Percentiles rank a stretch among this genome's conserved stretches.
These are phyloP conservation scores for Oxyruncus cristatus DNA, from an alignment of 2,113 vertebrate genomes.

Conservation along the genomic window DNA sequence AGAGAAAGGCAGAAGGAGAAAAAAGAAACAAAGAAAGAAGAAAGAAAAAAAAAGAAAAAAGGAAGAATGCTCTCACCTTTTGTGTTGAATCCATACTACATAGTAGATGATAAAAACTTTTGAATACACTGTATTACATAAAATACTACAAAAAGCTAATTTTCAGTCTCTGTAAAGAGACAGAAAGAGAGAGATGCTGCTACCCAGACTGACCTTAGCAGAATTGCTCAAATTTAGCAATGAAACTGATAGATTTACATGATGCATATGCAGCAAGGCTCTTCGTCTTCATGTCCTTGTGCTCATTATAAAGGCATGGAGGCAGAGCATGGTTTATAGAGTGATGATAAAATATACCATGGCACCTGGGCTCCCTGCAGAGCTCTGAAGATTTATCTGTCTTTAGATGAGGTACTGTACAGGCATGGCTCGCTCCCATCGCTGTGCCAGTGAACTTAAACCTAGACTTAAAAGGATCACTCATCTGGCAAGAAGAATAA, in stretches of 20 bases:
- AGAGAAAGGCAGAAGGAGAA: no score
- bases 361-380: conserved; percentile 63
- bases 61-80: neutral
- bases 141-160: neutral
- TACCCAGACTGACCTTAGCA: conserved; percentile 28
- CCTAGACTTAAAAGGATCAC: conserved; percentile 59
- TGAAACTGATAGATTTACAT: conserved; percentile 67
- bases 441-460: conserved; percentile 24
- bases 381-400: conserved; percentile 68
- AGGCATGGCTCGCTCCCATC: neutral
- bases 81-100: neutral
- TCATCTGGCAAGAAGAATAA: conserved; percentile 49
- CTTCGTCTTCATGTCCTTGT: conserved; percentile 58
- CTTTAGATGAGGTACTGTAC: conserved; percentile 54
- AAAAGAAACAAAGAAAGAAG: neutral
- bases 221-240: conserved; percentile 63
- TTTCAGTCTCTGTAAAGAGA: conserved; percentile 19
- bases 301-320: conserved; percentile 70
- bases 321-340: conserved; percentile 60
- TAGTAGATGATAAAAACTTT: neutral
- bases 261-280: conserved; percentile 55
- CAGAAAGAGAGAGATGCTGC: neutral
- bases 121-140: neutral
- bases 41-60: no score
- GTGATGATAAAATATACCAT: conserved; percentile 68